A percentile compares a stretch with the other conserved stretches of the same genome.
Evolutionary conservation across 2,113 vertebrate species (phyloP).

Genomic region (Cyphomyrus plagiostoma): DNA sequence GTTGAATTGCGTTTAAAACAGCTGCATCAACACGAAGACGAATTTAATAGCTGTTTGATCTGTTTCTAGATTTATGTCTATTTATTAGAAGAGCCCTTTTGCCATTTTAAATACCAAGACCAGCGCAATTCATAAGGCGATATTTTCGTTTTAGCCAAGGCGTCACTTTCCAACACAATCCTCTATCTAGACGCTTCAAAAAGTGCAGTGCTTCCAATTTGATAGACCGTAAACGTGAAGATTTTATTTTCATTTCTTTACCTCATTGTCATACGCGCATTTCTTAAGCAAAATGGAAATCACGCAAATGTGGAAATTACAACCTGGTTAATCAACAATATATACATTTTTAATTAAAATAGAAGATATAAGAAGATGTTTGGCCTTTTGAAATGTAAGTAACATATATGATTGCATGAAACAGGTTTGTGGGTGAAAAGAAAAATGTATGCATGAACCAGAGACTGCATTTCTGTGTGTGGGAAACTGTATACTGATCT

Average conservation of each 20-base stretch:
- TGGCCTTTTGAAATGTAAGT: slow-evolving; percentile 56
- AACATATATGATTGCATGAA: slow-evolving; percentile 34
- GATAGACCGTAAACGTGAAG: slow-evolving; percentile 41
- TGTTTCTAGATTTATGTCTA: background rate
- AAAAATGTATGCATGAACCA: slow-evolving; percentile 17
- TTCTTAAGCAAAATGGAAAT: slow-evolving; percentile 39
- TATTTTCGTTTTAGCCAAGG: background rate
- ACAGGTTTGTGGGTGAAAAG: slow-evolving; percentile 21
- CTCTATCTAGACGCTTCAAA: slow-evolving; percentile 51
- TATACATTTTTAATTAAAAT: slow-evolving; percentile 34
- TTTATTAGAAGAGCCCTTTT: background rate
- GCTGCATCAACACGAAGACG: slow-evolving; percentile 22
- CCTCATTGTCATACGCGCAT: slow-evolving; percentile 36
- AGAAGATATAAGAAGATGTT: slow-evolving; percentile 35
- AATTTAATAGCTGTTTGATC: slow-evolving; percentile 17
- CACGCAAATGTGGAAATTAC: slow-evolving; percentile 48
- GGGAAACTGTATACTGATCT: slow-evolving; percentile 6
- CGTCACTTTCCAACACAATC: background rate
- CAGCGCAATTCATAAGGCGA: background rate
- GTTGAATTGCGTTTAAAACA: slow-evolving; percentile 52
- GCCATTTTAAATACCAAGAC: background rate
- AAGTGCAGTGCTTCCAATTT: slow-evolving; percentile 41
- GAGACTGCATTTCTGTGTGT: background rate
- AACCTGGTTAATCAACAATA: slow-evolving; percentile 50
- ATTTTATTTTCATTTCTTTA: slow-evolving; percentile 45